Evolutionary conservation across 2,888 invertebrate genomes (phyloP).

Genomic region (Rotaria magnacalcarata): DNA sequence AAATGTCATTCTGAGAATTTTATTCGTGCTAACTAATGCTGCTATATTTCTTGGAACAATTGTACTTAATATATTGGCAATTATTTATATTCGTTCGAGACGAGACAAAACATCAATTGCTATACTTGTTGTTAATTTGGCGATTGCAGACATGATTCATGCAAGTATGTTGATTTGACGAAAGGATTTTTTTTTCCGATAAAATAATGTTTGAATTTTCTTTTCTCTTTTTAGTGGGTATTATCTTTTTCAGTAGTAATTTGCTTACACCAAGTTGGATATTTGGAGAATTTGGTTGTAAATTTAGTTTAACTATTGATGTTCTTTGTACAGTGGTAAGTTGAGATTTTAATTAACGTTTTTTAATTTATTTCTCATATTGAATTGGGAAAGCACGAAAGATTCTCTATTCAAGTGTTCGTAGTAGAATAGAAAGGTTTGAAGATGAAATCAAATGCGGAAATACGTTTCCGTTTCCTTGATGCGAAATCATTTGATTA

Average conservation of each 20-base stretch:
- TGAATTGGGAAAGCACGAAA: too few relatives aligned
- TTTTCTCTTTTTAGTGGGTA: not conserved
- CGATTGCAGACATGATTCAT: not conserved
- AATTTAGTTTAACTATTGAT: constrained; percentile 22
- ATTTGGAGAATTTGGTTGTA: constrained; percentile 27
- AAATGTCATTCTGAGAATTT: not conserved
- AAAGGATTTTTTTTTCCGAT: not conserved
- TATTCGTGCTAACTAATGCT: not conserved
- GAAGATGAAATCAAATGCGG: too few relatives aligned
- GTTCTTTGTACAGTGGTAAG: constrained; percentile 24
- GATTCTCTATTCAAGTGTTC: too few relatives aligned
- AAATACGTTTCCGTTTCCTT: too few relatives aligned
- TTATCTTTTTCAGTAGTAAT: constrained; percentile 11
- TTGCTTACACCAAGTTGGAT: not conserved
- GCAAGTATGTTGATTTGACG: not conserved
- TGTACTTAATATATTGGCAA: not conserved
- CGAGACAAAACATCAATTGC: constrained; percentile 3
- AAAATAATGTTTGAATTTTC: too few relatives aligned
- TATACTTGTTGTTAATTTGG: constrained; percentile 14
- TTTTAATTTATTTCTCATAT: not conserved
- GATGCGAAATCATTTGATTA: too few relatives aligned
- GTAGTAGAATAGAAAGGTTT: too few relatives aligned
- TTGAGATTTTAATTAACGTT: not conserved
- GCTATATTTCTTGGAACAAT: not conserved
- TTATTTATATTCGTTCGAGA: constrained; percentile 13